These are phyloP conservation scores for Nephrocerus scutellatus DNA, from an alignment of 2,888 invertebrate species.

Conservation along the genomic window DNA sequence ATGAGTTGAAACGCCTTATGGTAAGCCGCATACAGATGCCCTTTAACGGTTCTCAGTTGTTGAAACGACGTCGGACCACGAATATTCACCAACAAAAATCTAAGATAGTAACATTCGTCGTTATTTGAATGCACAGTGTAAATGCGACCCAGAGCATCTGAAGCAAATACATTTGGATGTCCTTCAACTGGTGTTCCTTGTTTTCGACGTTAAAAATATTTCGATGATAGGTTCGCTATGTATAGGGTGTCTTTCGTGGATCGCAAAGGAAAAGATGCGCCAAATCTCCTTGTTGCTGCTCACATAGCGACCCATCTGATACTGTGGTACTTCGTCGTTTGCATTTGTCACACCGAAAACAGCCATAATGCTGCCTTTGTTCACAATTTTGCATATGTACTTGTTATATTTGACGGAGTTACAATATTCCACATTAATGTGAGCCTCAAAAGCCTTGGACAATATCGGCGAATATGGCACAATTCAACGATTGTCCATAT, in stretches of 20 bases:
- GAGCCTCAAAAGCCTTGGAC: slow-evolving; percentile 32
- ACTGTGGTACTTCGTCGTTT: slow-evolving; percentile 10
- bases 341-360: slow-evolving; percentile 9
- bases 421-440: slow-evolving; percentile 45
- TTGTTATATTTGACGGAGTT: slow-evolving; percentile 43
- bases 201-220: too few relatives aligned
- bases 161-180: too few relatives aligned
- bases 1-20: slow-evolving; percentile 8
- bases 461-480: slow-evolving; percentile 33
- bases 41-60: slow-evolving; percentile 11
- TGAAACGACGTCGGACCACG: slow-evolving; percentile 13
- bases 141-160: too few relatives aligned
- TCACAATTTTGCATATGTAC: slow-evolving; percentile 46
- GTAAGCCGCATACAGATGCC: slow-evolving; percentile 9
- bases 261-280: slow-evolving; percentile 12
- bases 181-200: too few relatives aligned
- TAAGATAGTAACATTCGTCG: slow-evolving; percentile 10
- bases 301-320: slow-evolving; percentile 11
- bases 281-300: slow-evolving; percentile 12
- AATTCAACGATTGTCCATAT: slow-evolving; percentile 36
- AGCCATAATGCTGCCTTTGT: slow-evolving; percentile 41
- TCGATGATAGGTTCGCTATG: slow-evolving; percentile 8
- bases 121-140: slow-evolving; percentile 11
- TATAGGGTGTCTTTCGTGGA: slow-evolving; percentile 6
- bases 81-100: slow-evolving; percentile 10